These are phyloP conservation scores for Selenia dentaria DNA, from an alignment of 2,888 invertebrate genomes.

Conservation along the genomic window DNA sequence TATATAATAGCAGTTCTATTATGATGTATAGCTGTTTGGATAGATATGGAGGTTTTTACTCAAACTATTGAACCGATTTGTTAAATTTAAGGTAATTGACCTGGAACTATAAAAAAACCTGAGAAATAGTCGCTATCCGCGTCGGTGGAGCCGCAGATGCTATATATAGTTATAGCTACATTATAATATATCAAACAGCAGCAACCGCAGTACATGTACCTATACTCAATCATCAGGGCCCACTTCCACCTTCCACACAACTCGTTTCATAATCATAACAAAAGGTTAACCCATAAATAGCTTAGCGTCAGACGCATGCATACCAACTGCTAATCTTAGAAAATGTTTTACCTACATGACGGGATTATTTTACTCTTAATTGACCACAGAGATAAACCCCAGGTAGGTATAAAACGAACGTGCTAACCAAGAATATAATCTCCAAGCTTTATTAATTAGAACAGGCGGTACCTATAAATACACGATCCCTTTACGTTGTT, in stretches of 20 bases:
- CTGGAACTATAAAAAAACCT: no score
- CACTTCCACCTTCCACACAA: not conserved
- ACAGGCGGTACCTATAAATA: conserved; percentile 28
- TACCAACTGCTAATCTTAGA: conserved; percentile 5
- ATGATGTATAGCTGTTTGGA: no score
- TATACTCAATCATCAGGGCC: no score
- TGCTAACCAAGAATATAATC: conserved; percentile 3
- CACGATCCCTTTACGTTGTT: conserved; percentile 9
- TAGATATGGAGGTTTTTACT: no score
- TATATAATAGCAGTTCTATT: no score
- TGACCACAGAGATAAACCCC: conserved; percentile 10
- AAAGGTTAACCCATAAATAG: not conserved
- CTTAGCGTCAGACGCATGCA: not conserved
- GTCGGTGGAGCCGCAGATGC: no score
- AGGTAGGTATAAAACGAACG: not conserved
- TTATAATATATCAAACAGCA: no score
- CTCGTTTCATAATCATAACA: not conserved
- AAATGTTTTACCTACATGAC: conserved; percentile 8
- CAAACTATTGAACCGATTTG: no score
- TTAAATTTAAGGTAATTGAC: no score
- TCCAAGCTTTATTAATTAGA: conserved; percentile 34
- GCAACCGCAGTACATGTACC: no score
- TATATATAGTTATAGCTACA: no score
- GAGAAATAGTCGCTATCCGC: no score
- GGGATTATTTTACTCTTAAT: conserved; percentile 21